These are phyloP conservation scores for Loriculus beryllinus DNA, from an alignment of 2,797 vertebrate genomes.

Conservation along the genomic window DNA sequence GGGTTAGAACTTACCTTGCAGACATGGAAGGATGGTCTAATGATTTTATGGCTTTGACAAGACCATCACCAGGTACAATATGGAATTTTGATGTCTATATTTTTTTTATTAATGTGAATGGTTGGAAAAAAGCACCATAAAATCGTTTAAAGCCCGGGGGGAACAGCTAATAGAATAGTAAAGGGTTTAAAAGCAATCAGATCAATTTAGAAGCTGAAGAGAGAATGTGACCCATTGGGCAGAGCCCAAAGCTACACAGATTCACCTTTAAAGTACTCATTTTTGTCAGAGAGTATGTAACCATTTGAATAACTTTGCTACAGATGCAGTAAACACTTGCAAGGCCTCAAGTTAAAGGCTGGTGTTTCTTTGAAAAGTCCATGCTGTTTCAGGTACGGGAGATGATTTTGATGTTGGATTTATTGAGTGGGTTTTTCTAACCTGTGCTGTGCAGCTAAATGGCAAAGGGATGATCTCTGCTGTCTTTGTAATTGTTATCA, in stretches of 20 bases:
- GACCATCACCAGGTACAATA: neutral
- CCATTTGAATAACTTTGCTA: neutral
- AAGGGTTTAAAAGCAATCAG: neutral
- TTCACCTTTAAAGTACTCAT: accelerated
- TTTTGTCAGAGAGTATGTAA: neutral
- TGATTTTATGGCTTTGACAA: neutral
- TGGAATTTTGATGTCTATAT: neutral
- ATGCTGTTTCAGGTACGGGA: accelerated
- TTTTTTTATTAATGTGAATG: neutral
- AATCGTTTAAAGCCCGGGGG: neutral
- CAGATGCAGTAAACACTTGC: neutral
- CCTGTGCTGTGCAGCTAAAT: neutral
- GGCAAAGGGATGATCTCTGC: neutral
- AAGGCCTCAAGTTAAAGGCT: neutral
- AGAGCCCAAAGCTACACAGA: neutral
- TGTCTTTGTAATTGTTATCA: too few relatives aligned
- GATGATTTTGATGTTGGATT: neutral
- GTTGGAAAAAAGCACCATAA: neutral
- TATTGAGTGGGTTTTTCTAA: neutral
- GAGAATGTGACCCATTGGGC: neutral
- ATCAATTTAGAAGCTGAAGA: neutral
- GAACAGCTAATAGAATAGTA: neutral
- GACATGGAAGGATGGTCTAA: too few relatives aligned
- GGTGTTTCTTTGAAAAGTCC: neutral
- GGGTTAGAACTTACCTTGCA: neutral